Evolutionary conservation across 2,113 vertebrate genomes (phyloP), one percentile per base, ranked within the genome.

Genomic region (Emydocephalus ijimae): DNA sequence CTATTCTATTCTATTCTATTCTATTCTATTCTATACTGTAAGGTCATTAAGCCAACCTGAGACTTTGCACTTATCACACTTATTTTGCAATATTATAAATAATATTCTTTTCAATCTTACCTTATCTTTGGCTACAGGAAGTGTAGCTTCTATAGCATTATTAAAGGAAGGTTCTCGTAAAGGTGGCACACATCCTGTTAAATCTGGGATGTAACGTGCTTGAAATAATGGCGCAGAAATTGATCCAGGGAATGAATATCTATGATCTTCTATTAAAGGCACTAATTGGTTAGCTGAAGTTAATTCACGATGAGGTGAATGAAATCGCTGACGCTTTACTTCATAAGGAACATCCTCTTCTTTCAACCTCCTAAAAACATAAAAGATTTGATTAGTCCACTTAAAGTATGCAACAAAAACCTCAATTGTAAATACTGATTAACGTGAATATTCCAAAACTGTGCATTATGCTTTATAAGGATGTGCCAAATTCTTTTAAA

Each of bases 251-350:
- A 97, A 95, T 45, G 96, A 97, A 26, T 43, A 59, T 89, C 95
- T 95, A 89, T 5, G 57, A 54, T 96, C 96, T 93, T 96, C 95
- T 74, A 88, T 96, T 93, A 97, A 97, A 98, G 97, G 98, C 97
- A 98, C 97, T 96, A 95, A 92, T 92, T 95, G 96, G 94, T 96
- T 96, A 96, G 96, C 59, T 89, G 93, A 34, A 93, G 94, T 87
- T 93, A 93, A 88, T 54, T 97, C 96, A 89, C 93, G 95, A 88
- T 89, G 59, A 1, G 90, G 94, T 43, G 97, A 97, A 91, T 98
- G 95, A 92, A 98, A 96, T 39, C 99, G 97, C 88, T 98, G 98
- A 4, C 98, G 97, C 96, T 99, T 99, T 91, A 96, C 91, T 59
- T 96, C 95, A 91, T 95, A 88, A 74, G 97, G 89, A 96, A 93